A percentile compares a stretch with the other conserved stretches of the same genome.
Conservation (phyloP, 2,888 invertebrate genomes). For the Torymus tubicola region DNA sequence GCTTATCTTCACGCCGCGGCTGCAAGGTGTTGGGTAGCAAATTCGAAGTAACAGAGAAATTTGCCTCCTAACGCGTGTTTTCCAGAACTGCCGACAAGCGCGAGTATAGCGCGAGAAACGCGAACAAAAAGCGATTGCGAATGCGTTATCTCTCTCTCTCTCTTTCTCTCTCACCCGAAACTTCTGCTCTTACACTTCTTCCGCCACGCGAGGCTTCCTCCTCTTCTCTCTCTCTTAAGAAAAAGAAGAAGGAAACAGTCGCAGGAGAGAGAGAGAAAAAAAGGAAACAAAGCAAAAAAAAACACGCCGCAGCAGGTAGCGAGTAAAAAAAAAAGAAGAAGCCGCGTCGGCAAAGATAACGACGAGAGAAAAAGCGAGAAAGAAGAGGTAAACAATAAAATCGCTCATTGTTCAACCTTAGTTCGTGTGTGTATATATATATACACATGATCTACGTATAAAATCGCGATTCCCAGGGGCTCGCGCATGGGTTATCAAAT, state of each 20-base stretch:
- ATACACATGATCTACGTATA: conserved; percentile 42
- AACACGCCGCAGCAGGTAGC: neutral
- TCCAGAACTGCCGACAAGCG: neutral
- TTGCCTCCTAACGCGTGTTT: neutral
- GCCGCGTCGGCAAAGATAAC: too few species aligned
- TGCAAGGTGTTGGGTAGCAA: neutral
- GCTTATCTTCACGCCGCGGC: too few species aligned
- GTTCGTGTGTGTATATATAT: too few species aligned
- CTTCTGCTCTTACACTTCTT: neutral
- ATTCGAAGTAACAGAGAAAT: neutral
- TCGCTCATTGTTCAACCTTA: conserved; percentile 30
- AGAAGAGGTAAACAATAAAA: conserved; percentile 38
- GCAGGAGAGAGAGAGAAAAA: neutral
- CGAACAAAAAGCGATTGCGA: conserved; percentile 9
- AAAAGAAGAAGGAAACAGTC: neutral
- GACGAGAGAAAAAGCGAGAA: neutral
- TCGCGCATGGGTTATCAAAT: conserved; percentile 48
- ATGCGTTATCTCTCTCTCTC: neutral
- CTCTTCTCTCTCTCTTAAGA: neutral
- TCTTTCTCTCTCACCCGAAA: neutral
- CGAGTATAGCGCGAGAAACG: neutral
- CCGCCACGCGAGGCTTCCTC: neutral
- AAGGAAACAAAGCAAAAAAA: too few species aligned
- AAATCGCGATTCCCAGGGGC: conserved; percentile 47
- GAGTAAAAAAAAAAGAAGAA: neutral